Evolutionary conservation across 2,797 vertebrate genomes (phyloP), one percentile per base, ranked within the genome.

Genomic region (Dendrocincla tyrannina): DNA sequence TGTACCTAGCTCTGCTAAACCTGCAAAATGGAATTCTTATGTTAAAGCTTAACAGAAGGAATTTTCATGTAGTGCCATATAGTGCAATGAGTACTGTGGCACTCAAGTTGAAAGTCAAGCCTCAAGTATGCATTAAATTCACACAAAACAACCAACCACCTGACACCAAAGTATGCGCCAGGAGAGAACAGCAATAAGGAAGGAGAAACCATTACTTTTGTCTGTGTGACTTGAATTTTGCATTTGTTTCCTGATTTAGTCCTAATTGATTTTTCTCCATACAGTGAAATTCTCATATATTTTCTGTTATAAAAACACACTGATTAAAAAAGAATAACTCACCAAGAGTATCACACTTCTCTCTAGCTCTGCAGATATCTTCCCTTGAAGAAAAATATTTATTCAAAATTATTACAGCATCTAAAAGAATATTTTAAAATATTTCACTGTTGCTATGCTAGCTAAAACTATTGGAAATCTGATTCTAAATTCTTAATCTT

Each of bases 311-410:
- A 72, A 93, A 62, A 73, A 25, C 25, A 81, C 75, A 75, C 2
- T 27, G 35, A 80, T 66, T 35, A 81, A 77, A 92, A 83, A 67
- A 76, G 10, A 37, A 30, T 30, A 96, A 97, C 98, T 99, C 98
- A 99, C 99, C 99, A 97, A 99, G 97, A 2, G 99, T 99, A 97
- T 99, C 99, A 86, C 99, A 99, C 97, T 99, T 99, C 96, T 99
- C 98, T 98, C 98, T 99, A 41, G 98, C 98, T 89, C 99, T 98
- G 98, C 99, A 99, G 96, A 99, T 99, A 97, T 99, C 99, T 98
- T 99, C 99, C 97, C 99, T 99, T 97, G 96, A 92, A 96, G 35
- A 62, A 97, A 97, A 96, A 97, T 16, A 66, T 68, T 69, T 86
- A 88, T 87, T 91, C 91, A 49, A 91, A 95, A 94, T 84, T 53